Conservation (phyloP, 2,888 invertebrate species). For the Amiota communis region DNA sequence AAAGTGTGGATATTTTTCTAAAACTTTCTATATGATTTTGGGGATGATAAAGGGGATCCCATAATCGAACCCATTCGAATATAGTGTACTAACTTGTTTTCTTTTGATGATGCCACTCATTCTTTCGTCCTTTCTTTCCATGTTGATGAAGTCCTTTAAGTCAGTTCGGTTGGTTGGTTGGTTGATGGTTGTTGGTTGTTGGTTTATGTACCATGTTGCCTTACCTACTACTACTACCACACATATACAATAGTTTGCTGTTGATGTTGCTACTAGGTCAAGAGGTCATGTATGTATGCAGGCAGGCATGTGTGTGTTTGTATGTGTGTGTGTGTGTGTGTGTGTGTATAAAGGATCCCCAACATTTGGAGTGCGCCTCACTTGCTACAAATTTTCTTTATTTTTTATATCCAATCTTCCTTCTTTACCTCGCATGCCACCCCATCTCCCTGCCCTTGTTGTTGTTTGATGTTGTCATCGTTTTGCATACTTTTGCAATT, state of each 20-base stretch:
- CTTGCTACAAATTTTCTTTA: no score
- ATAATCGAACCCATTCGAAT: no score
- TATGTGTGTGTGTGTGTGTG: neutral
- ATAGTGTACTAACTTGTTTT: no score
- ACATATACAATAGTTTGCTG: neutral
- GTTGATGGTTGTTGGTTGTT: neutral
- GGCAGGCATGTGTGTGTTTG: neutral
- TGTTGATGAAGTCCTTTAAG: no score
- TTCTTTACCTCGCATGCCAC: neutral
- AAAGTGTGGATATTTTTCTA: no score
- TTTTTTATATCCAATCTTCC: no score
- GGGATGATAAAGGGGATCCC: no score
- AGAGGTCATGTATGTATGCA: slow-evolving; percentile 16
- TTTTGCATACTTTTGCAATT: slow-evolving; percentile 24
- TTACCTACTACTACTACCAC: neutral
- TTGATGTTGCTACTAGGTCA: slow-evolving; percentile 12
- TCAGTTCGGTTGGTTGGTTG: neutral
- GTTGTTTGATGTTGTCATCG: neutral
- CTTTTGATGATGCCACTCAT: no score
- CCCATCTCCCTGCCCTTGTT: neutral
- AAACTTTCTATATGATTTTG: no score
- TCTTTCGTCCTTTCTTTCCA: neutral
- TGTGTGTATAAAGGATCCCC: no score
- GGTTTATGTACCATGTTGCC: neutral
- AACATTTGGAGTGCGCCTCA: no score